Base-by-base conservation (phyloP, 2,888 invertebrate genomes). In the Spialia ferax region DNA sequence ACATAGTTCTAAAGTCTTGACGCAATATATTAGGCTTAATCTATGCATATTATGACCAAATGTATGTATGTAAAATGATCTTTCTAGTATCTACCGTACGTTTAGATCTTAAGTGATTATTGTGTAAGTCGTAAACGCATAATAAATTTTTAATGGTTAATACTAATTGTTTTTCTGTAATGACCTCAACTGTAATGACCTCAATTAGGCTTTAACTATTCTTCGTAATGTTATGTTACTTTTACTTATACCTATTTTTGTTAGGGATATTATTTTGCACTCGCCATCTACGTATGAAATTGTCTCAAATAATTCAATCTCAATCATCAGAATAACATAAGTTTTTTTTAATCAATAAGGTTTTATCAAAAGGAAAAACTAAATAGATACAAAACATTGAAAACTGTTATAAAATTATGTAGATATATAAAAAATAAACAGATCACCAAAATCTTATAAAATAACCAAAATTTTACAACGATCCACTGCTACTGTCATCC, bases 131-230 rank as follows among this genome's bases (percentile, higher is more conserved):
- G 74, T 38, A 73, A 72, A 82, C 77, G 73, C 67, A 80, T 79
- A 84, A 80, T 85, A 84, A 84, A 84, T 75, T 77, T 70, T 73
- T 81, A 38, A 81, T 79, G 42, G 20, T 20, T 55, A 63, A 55
- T 42, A 55, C 18, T 20, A 48, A 50, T 32, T 52, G 35, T 15
- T n/a, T 62, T 35, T 57, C 15, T 23, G n/a, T 35, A 15, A 42
- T 32, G n/a, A n/a, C n/a, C n/a, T n/a, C n/a, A n/a, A n/a, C n/a
- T n/a, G n/a, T n/a, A n/a, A n/a, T n/a, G n/a, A n/a, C n/a, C n/a
- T n/a, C n/a, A n/a, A n/a, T n/a, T n/a, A n/a, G n/a, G n/a, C n/a
- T n/a, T n/a, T n/a, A n/a, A n/a, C n/a, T n/a, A n/a, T n/a, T n/a
- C n/a, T n/a, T n/a, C n/a, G n/a, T n/a, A n/a, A n/a, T n/a, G n/a